These are phyloP conservation scores for Ctena decussata DNA, from an alignment of 2,888 invertebrate species.

Conservation along the genomic window DNA sequence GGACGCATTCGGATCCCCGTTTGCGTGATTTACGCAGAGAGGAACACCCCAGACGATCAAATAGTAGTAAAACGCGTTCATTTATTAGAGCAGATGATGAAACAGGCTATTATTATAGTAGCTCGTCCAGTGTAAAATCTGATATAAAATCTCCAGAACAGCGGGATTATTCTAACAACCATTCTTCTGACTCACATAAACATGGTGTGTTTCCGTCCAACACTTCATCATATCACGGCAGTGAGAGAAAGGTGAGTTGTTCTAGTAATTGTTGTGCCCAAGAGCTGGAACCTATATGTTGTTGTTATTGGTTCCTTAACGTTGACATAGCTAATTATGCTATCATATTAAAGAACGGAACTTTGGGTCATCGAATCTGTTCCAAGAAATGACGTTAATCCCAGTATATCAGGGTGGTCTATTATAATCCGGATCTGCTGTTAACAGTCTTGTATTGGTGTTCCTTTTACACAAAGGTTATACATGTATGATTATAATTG, in stretches of 20 bases:
- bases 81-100: neutral
- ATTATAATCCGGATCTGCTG: too few relatives aligned
- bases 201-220: constrained; percentile 17
- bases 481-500: too few relatives aligned
- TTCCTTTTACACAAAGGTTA: too few relatives aligned
- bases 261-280: too few relatives aligned
- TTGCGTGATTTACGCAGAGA: neutral
- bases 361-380: too few relatives aligned
- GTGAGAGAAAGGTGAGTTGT: neutral
- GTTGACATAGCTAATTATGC: too few relatives aligned
- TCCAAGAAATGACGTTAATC: too few relatives aligned
- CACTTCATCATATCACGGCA: constrained; percentile 1
- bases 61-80: neutral
- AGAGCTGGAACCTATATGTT: too few relatives aligned
- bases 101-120: constrained; percentile 54
- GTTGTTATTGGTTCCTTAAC: too few relatives aligned
- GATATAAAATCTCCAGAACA: constrained; percentile 38
- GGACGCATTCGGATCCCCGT: neutral
- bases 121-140: constrained; percentile 73
- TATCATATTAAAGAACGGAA: too few relatives aligned
- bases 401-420: too few relatives aligned
- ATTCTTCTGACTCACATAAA: constrained; percentile 18
- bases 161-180: neutral
- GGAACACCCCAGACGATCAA: neutral
- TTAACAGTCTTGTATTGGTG: too few relatives aligned